phyloP scores from a whole-genome alignment of 2,113 vertebrate genomes.

The Pachypanchax playfairii region DNA sequence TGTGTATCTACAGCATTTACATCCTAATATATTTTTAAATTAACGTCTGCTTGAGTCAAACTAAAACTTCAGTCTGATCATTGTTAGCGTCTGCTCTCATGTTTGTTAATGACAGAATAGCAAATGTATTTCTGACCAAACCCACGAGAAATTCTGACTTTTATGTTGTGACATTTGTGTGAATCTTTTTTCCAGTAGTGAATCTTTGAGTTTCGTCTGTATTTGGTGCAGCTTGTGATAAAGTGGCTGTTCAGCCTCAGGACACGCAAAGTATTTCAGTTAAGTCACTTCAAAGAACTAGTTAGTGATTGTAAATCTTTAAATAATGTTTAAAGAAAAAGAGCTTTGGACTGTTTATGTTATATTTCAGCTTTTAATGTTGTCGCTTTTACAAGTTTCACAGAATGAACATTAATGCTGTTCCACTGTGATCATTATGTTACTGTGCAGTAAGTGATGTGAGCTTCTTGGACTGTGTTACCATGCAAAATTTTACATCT shows the following conservation, averaged over 20 bases:
- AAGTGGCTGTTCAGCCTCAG: too few species aligned
- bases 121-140: conserved; percentile 7
- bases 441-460: not conserved
- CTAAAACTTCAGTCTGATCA: conserved; percentile 15
- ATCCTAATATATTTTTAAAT: conserved; percentile 3
- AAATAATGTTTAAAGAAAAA: not conserved
- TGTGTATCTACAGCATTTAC: conserved; percentile 23
- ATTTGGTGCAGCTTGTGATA: conserved; percentile 24
- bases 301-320: not conserved
- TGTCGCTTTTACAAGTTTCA: not conserved
- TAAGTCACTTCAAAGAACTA: too few species aligned
- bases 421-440: not conserved
- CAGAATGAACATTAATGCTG: not conserved
- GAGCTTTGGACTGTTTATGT: conserved; percentile 5
- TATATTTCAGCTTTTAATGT: not conserved
- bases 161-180: conserved; percentile 27
- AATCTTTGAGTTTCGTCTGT: conserved; percentile 23
- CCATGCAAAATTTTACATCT: not conserved
- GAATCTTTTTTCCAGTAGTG: conserved; percentile 18
- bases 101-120: conserved; percentile 11
- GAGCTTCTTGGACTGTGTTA: not conserved
- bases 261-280: too few species aligned
- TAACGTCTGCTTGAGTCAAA: not conserved
- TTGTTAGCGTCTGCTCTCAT: conserved; percentile 46
- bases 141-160: not conserved